Base-by-base conservation (phyloP, 2,113 vertebrate species). In the Sula dactylatra region DNA sequence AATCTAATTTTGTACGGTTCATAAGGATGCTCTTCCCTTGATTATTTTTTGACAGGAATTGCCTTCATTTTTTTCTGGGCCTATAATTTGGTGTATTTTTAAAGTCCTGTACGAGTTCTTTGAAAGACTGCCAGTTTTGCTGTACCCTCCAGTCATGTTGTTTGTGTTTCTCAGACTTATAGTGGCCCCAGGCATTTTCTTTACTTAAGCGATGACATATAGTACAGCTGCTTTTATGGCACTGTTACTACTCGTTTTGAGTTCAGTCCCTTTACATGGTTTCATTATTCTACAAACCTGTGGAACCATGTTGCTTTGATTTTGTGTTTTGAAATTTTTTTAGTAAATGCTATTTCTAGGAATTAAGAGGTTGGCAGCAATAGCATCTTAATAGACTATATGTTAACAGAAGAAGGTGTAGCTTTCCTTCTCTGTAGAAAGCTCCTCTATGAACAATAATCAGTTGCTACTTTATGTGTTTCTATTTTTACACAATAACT, bases 281-380 rank as follows among this genome's bases (percentile, higher is more conserved):
- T 93, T 69, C 17, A 12, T 74, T 79, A 50, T 71, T 88, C 31
- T 72, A 15, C 42, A 77, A 42, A 73, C 13, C 25, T 67, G 3
- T 62, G 25, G 2, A 77, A 40, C 8, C 5, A 3, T 15, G 4
- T 59, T 77, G 16, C 0, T 0, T 45, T 82, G 61, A 62, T 85
- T 94, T 82, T 49, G 18, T 64, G 42, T 27, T 94, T 91, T 59
- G 70, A 61, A 52, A 3, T 42, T 16, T 80, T 80, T 78, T 71
- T 66, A 6, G 6, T 82, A 69, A 74, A 50, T 49, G 15, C 7
- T 47, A 0, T 71, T 92, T 71, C 27, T 87, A 50, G 38, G 44
- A 79, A 64, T 74, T 65, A 54, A 82, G 34, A 79, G 34, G 26
- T 72, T 56, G 62, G 56, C 14, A 74, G 34, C 58, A 56, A 34